Evolutionary conservation across 92 coral and sea anemone genomes (phyloP).

Genomic region (Zoanthus sociatus): DNA sequence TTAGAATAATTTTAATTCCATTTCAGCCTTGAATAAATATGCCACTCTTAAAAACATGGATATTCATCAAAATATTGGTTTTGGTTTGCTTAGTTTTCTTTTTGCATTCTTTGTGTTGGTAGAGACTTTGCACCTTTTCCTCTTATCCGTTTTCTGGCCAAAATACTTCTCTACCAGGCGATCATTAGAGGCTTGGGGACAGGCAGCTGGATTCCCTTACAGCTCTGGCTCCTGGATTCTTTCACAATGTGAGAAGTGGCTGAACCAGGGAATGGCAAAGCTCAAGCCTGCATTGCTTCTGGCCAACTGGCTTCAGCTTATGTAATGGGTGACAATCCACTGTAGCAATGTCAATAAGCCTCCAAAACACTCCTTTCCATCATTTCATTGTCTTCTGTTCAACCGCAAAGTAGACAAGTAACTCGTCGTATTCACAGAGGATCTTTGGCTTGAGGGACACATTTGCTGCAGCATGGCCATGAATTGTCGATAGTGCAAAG

Average conservation of each 20-base stretch:
- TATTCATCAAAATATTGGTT: too few relatives aligned
- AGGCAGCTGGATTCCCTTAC: slow-evolving; percentile 43
- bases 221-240: neutral
- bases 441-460: neutral
- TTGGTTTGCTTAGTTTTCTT: slow-evolving; percentile 17
- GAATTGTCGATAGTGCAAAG: too few relatives aligned
- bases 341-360: slow-evolving; percentile 45
- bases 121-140: slow-evolving; percentile 70
- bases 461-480: too few relatives aligned
- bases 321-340: neutral
- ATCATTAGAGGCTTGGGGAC: slow-evolving; percentile 17
- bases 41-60: too few relatives aligned
- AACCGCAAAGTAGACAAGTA: slow-evolving; percentile 55
- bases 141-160: slow-evolving; percentile 56
- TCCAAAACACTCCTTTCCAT: slow-evolving; percentile 65
- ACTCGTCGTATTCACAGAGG: slow-evolving; percentile 54
- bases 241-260: slow-evolving; percentile 29
- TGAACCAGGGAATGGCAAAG: slow-evolving; percentile 35
- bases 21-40: too few relatives aligned
- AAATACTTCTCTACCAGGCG: slow-evolving; percentile 57
- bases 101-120: slow-evolving; percentile 48
- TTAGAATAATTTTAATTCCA: too few relatives aligned
- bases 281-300: too few relatives aligned
- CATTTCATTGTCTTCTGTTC: slow-evolving; percentile 51
- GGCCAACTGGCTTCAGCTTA: neutral